phyloP scores from a whole-genome alignment of 2,888 invertebrate species.

The Cantharis rustica region DNA sequence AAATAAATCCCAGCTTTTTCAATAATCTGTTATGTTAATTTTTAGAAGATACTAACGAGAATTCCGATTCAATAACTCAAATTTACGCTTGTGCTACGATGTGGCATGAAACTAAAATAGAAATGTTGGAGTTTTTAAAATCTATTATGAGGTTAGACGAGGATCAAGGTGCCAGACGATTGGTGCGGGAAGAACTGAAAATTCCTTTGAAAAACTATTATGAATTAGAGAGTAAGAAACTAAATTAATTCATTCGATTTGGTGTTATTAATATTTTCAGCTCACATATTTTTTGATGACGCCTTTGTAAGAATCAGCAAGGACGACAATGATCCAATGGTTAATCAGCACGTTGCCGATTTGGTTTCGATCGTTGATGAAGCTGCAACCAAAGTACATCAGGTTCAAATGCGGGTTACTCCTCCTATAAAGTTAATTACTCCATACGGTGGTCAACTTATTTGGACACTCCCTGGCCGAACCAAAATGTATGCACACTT shows the following conservation, averaged over 20 bases:
- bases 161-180: slow-evolving; percentile 85
- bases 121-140: slow-evolving; percentile 90
- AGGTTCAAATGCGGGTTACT: slow-evolving; percentile 64
- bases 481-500: slow-evolving; percentile 85
- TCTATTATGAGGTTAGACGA: slow-evolving; percentile 87
- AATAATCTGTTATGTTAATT: not conserved
- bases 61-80: slow-evolving; percentile 44
- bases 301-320: slow-evolving; percentile 71
- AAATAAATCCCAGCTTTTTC: not conserved
- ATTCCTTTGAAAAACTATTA: slow-evolving; percentile 80
- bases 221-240: slow-evolving; percentile 77
- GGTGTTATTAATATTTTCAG: slow-evolving; percentile 50
- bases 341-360: slow-evolving; percentile 81
- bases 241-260: not conserved
- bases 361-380: slow-evolving; percentile 74
- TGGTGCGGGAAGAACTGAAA: slow-evolving; percentile 78
- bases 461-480: slow-evolving; percentile 84
- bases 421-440: slow-evolving; percentile 78
- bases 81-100: slow-evolving; percentile 89
- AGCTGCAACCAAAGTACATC: slow-evolving; percentile 74
- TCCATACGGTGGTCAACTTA: slow-evolving; percentile 84
- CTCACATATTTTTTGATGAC: slow-evolving; percentile 85
- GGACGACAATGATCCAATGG: slow-evolving; percentile 70
- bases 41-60: not conserved
- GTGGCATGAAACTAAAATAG: slow-evolving; percentile 92